Base-by-base conservation (phyloP, 2,797 vertebrate genomes). In the Aeoliscus strigatus region DNA sequence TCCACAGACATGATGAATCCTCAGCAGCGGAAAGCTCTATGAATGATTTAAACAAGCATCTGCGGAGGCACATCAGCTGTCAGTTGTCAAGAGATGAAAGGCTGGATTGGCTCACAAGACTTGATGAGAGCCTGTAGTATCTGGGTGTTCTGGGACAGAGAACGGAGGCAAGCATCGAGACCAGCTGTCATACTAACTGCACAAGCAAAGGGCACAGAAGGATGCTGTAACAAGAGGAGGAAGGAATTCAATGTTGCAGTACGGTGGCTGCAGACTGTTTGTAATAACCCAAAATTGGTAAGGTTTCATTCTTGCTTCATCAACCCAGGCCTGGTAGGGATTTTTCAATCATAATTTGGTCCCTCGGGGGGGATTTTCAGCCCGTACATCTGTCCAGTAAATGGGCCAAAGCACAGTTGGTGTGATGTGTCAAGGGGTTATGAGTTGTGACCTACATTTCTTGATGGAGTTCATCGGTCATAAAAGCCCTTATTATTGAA, bases 41-140 rank as follows among this genome's bases (percentile, higher is more conserved):
- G 64, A 85, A 86, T 83, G 75, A 87, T 86, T 85, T 80, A 84
- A 75, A 75, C 34, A 18, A 72, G 77, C 78, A 84, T 83, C 81
- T 80, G 77, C 51, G 57, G 70, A 63, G 48, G 65, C 5, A 37
- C 67, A 63, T 82, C 58, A 67, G 77, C 75, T 81, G 79, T 82
- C 81, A 81, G 69, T 78, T 77, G 78, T 81, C 80, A 78, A 34
- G 43, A 78, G 74, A 84, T 84, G 72, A 85, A 84, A 83, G 78
- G 64, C 47, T 9, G 60, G 60, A 76, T 61, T 55, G 76, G 64
- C 74, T 80, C 51, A 33, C 34, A 51, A 66, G 63, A 57, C 60
- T 57, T 51, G 61, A 82, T 66, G 74, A 77, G 75, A 72, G 63
- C 49, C 43, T 35, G 9, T 41, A 34, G 62, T 50, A 49, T 59